phyloP scores from a whole-genome alignment of 2,888 invertebrate species.

The Aethes cnicana region DNA sequence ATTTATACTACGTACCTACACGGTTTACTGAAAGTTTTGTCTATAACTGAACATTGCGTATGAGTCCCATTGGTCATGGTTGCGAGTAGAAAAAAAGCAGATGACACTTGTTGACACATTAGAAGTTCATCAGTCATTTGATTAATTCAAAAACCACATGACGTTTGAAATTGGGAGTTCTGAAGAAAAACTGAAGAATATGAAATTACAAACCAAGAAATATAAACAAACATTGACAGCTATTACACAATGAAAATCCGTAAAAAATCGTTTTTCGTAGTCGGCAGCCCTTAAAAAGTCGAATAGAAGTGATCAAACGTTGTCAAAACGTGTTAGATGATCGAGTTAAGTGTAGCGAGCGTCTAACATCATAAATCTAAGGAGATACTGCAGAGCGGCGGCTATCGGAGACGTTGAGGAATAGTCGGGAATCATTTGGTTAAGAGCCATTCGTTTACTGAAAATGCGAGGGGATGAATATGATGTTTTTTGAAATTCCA shows the following conservation, averaged over 20 bases:
- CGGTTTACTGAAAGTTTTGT: too few species aligned
- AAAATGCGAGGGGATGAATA: background rate
- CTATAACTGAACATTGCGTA: too few species aligned
- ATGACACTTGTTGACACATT: too few species aligned
- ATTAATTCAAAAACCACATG: too few species aligned
- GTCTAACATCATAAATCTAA: conserved; percentile 28
- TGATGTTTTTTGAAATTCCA: too few species aligned
- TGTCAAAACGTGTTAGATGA: conserved; percentile 27
- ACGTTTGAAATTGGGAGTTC: too few species aligned
- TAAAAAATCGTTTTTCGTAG: background rate
- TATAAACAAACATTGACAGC: background rate
- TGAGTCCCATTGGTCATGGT: too few species aligned
- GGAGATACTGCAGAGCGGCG: conserved; percentile 27
- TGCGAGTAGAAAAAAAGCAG: too few species aligned
- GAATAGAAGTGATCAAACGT: conserved; percentile 14
- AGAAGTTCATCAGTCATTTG: too few species aligned
- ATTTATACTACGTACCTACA: too few species aligned
- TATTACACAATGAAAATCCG: background rate
- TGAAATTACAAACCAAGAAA: too few species aligned
- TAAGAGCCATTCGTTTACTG: conserved; percentile 25
- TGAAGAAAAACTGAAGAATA: too few species aligned
- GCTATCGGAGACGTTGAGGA: conserved; percentile 27
- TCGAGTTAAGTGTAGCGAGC: conserved; percentile 26
- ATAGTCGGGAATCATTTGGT: conserved; percentile 27
- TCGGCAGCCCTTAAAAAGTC: conserved; percentile 6